phyloP scores from a whole-genome alignment of 2,888 invertebrate genomes.

The Apeira syringaria region DNA sequence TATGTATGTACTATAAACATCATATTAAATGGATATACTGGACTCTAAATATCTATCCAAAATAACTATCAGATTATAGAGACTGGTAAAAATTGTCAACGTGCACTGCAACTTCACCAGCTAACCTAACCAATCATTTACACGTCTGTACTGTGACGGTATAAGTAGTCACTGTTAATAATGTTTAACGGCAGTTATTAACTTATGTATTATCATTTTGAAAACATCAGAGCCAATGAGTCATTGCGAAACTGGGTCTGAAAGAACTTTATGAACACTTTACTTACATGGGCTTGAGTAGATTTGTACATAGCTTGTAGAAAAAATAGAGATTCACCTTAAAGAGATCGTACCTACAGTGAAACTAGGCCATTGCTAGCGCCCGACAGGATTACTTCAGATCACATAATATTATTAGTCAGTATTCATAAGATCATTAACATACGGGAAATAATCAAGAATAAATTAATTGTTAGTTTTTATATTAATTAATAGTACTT shows the following conservation, averaged over 20 bases:
- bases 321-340: conserved; percentile 83
- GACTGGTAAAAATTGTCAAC: too few species aligned
- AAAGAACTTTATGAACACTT: conserved; percentile 59
- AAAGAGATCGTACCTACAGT: conserved; percentile 73
- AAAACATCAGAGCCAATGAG: neutral
- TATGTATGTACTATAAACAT: too few species aligned
- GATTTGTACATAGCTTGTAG: conserved; percentile 82
- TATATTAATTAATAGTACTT: conserved; percentile 20
- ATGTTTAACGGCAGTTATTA: too few species aligned
- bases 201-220: too few species aligned
- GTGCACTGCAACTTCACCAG: too few species aligned
- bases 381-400: conserved; percentile 9
- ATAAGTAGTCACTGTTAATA: too few species aligned
- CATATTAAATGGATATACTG: too few species aligned
- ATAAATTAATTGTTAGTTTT: conserved; percentile 21
- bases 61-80: too few species aligned
- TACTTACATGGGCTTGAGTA: conserved; percentile 74
- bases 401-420: conserved; percentile 12
- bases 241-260: conserved; percentile 13
- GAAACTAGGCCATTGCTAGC: conserved; percentile 78
- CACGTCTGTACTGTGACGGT: too few species aligned
- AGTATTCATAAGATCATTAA: conserved; percentile 24
- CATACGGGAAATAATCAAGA: conserved; percentile 14
- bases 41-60: too few species aligned
- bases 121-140: too few species aligned